A percentile compares a stretch with the other conserved stretches of the same genome.
These are phyloP conservation scores for Callorhinus ursinus DNA, from an alignment of 2,113 vertebrate species.

Conservation along the genomic window DNA sequence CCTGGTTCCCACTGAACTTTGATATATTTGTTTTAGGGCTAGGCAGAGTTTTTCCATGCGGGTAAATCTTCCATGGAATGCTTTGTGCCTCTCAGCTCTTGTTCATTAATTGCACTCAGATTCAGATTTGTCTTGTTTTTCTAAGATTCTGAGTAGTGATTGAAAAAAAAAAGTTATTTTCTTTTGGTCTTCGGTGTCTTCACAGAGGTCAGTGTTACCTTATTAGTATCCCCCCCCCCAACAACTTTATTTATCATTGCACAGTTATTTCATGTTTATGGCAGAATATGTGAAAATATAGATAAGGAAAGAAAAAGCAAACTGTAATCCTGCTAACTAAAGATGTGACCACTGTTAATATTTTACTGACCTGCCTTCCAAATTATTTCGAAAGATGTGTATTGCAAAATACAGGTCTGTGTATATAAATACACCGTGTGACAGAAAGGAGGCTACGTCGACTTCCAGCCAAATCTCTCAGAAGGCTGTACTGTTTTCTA, in stretches of 20 bases:
- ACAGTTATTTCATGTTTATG: not conserved
- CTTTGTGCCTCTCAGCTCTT: not conserved
- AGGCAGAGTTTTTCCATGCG: not conserved
- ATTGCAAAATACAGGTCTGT: not conserved
- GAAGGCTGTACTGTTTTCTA: conserved; percentile 59
- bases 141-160: conserved; percentile 60
- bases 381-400: rapidly evolving
- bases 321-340: not conserved
- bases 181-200: not conserved
- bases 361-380: not conserved
- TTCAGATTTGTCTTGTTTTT: conserved; percentile 58
- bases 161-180: not conserved
- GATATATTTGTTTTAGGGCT: not conserved
- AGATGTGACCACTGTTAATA: not conserved
- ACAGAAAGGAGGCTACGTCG: not conserved
- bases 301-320: not conserved
- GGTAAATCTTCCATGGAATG: not conserved
- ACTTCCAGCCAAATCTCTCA: conserved; percentile 19
- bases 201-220: not conserved
- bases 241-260: not conserved
- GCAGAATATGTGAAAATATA: not conserved
- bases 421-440: rapidly evolving
- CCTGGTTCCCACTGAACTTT: conserved; percentile 30
- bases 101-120: not conserved
- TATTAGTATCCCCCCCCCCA: not conserved